Conservation (phyloP, 2,113 vertebrate species). For the Solenodon paradoxus region DNA sequence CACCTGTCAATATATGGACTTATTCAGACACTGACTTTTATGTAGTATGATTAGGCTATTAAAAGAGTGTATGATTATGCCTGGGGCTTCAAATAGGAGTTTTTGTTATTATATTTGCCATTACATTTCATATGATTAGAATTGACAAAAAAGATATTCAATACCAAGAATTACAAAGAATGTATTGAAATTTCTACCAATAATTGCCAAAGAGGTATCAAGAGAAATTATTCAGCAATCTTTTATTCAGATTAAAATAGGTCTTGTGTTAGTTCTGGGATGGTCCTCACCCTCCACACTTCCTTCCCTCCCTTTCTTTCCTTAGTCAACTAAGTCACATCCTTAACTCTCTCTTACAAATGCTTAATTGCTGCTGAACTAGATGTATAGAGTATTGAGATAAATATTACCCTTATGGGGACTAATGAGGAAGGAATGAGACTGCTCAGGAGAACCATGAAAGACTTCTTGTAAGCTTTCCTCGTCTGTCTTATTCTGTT, state of each 20-base stretch:
- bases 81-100: background rate
- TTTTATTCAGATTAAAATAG: background rate
- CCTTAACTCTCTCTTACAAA: background rate
- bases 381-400: background rate
- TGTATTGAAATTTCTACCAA: background rate
- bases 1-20: background rate
- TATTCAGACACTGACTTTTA: background rate
- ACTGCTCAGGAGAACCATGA: background rate
- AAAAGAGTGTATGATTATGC: background rate
- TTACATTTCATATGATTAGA: background rate
- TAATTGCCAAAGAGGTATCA: background rate
- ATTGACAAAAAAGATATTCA: background rate
- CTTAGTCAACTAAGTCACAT: background rate
- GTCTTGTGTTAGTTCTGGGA: background rate
- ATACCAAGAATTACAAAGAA: background rate
- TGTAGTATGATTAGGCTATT: conserved; percentile 10
- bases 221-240: background rate
- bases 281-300: background rate
- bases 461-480: background rate
- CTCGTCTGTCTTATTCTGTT: background rate
- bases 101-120: background rate
- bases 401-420: background rate
- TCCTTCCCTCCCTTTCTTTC: background rate
- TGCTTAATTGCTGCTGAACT: background rate
- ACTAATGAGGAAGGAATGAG: conserved; percentile 25